Conservation (phyloP, 2,113 vertebrate species). For the Amblyornis subalaris region DNA sequence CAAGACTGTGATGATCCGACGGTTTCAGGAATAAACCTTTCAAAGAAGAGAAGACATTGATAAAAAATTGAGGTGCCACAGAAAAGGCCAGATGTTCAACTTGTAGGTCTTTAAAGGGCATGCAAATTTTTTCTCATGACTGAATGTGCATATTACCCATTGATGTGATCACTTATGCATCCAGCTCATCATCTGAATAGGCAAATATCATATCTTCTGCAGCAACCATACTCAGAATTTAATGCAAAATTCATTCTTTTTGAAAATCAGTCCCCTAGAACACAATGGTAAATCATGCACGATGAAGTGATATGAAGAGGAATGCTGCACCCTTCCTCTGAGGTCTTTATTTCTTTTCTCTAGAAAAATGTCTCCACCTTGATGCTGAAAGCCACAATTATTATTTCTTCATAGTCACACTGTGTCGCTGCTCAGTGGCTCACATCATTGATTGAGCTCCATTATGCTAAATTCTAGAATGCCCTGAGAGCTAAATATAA, state of each 20-base stretch:
- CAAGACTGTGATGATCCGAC: conserved; percentile 21
- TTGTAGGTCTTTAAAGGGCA: conserved; percentile 58
- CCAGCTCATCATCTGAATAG: conserved; percentile 64
- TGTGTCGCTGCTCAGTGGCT: conserved; percentile 14
- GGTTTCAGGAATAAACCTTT: conserved; percentile 21
- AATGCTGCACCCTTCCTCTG: conserved; percentile 38
- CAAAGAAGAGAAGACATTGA: conserved; percentile 30
- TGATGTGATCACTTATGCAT: conserved; percentile 62
- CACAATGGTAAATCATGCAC: conserved; percentile 60
- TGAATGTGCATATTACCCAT: conserved; percentile 61
- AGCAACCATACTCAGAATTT: conserved; percentile 44
- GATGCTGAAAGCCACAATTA: conserved; percentile 48
- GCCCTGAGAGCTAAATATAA: conserved; percentile 32
- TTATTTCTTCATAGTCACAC: conserved; percentile 39
- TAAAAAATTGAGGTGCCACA: conserved; percentile 46
- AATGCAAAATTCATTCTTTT: conserved; percentile 64
- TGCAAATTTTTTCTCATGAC: conserved; percentile 55
- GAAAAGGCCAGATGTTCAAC: conserved; percentile 65
- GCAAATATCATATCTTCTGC: conserved; percentile 52
- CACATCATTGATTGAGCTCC: conserved; percentile 22
- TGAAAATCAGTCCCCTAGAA: conserved; percentile 53
- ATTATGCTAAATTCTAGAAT: conserved; percentile 38
- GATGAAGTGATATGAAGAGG: conserved; percentile 27
- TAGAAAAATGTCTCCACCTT: conserved; percentile 53
- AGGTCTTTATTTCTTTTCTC: conserved; percentile 50